Conservation (phyloP, 2,888 invertebrate species). For the Andrena flavipes region DNA sequence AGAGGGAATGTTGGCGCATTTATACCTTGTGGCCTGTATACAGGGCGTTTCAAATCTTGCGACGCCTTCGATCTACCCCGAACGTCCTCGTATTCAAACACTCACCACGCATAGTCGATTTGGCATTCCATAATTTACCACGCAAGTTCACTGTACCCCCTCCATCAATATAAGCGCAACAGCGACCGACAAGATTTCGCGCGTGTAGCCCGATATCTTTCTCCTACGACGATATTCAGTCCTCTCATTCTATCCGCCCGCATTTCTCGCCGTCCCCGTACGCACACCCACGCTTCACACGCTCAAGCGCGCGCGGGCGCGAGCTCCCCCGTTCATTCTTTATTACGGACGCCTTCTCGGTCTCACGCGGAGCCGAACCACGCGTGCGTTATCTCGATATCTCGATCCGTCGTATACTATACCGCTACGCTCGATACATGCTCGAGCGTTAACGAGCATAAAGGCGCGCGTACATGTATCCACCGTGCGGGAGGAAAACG, state of each 20-base stretch:
- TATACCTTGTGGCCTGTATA: too few species aligned
- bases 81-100: too few species aligned
- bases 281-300: slow-evolving; percentile 35
- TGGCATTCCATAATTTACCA: background rate
- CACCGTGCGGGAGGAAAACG: slow-evolving; percentile 55
- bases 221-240: too few species aligned
- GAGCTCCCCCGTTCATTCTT: slow-evolving; percentile 33
- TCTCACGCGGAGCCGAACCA: slow-evolving; percentile 24
- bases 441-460: slow-evolving; percentile 49
- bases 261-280: slow-evolving; percentile 50
- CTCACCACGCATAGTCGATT: too few species aligned
- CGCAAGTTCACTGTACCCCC: background rate
- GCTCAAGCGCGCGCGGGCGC: slow-evolving; percentile 21
- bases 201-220: background rate
- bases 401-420: slow-evolving; percentile 15
- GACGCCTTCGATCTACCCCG: too few species aligned
- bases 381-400: slow-evolving; percentile 58
- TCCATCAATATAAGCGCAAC: background rate
- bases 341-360: slow-evolving; percentile 14
- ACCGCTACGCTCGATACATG: slow-evolving; percentile 42
- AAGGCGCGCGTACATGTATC: slow-evolving; percentile 40
- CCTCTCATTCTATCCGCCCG: slow-evolving; percentile 39
- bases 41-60: too few species aligned
- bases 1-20: too few species aligned
- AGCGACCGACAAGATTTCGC: background rate